phyloP scores from a whole-genome alignment of 2,113 vertebrate genomes.

The Nesospiza acunhae region DNA sequence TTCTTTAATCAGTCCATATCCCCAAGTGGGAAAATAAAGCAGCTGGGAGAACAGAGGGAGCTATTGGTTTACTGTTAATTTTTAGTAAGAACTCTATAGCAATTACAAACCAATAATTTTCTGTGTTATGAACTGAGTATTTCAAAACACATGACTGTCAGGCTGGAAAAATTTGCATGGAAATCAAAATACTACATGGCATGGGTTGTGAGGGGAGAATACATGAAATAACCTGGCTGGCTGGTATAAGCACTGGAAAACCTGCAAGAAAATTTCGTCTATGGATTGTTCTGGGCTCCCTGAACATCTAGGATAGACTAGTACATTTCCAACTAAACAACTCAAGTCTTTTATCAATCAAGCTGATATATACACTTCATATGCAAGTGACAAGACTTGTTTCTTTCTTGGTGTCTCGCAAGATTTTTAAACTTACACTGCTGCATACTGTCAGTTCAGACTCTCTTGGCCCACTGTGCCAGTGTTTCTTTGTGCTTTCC shows the following conservation, averaged over 20 bases:
- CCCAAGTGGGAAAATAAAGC: neutral
- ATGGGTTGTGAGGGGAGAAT: accelerated
- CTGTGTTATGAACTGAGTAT: neutral
- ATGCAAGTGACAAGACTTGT: neutral
- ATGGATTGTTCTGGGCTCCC: neutral
- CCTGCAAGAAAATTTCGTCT: neutral
- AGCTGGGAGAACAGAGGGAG: neutral
- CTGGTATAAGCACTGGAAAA: neutral
- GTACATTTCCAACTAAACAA: neutral
- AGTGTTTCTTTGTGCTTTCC: neutral
- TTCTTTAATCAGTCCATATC: neutral
- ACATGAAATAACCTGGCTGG: neutral
- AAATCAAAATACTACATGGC: neutral
- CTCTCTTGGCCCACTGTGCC: neutral
- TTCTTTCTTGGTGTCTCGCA: neutral
- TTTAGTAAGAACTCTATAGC: neutral
- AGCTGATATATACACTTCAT: neutral
- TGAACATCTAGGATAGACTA: neutral
- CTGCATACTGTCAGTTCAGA: neutral
- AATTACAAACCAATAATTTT: neutral
- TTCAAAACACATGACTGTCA: neutral
- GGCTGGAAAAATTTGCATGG: neutral
- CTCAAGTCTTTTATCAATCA: neutral
- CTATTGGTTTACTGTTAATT: neutral
- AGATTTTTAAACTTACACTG: neutral